These are phyloP conservation scores for Cotesia vestalis DNA, from an alignment of 1,140 invertebrate genomes.

Conservation along the genomic window DNA sequence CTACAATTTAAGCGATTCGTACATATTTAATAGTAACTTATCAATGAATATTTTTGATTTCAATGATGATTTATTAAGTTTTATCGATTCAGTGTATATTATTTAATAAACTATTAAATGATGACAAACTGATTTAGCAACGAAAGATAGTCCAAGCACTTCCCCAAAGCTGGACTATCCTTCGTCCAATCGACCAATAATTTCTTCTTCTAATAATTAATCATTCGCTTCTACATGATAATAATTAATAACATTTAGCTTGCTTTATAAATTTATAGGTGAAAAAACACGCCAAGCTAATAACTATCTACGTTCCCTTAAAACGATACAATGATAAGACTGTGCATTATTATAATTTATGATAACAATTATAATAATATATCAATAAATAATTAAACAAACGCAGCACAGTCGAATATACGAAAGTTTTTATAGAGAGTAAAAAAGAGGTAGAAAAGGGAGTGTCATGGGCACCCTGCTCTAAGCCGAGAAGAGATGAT, in stretches of 20 bases:
- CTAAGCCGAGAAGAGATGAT: constrained; percentile 41
- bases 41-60: constrained; percentile 8
- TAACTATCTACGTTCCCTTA: background rate
- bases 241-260: background rate
- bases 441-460: constrained; percentile 43
- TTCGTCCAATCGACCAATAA: constrained; percentile 21
- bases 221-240: background rate
- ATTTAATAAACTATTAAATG: constrained; percentile 8
- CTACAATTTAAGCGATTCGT: too few relatives aligned
- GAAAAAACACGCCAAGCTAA: constrained; percentile 18
- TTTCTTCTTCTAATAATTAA: constrained; percentile 1
- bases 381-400: background rate
- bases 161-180: constrained; percentile 47
- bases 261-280: background rate
- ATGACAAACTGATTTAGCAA: constrained; percentile 19
- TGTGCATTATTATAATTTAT: background rate
- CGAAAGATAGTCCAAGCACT: constrained; percentile 44
- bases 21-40: too few relatives aligned
- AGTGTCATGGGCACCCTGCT: constrained; percentile 41
- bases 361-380: background rate
- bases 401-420: constrained; percentile 19
- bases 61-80: constrained; percentile 7
- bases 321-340: constrained; percentile 15
- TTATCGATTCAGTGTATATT: constrained; percentile 8
- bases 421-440: constrained; percentile 35